phyloP scores from a whole-genome alignment of 1,140 invertebrate genomes.

The Samia ricini region DNA sequence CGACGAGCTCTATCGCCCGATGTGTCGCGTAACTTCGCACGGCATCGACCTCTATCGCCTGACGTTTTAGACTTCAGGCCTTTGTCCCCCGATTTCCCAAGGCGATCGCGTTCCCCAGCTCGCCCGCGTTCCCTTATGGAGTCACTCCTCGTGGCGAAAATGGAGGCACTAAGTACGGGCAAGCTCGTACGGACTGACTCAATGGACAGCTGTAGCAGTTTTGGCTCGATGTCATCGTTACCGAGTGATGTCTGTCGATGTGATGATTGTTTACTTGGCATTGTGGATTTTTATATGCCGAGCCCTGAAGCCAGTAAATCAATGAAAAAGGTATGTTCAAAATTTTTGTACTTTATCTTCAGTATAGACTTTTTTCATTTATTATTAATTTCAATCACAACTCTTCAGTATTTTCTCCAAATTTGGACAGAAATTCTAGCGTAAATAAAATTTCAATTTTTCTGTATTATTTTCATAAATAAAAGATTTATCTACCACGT shows the following conservation, averaged over 20 bases:
- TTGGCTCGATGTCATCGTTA: conserved; percentile 82
- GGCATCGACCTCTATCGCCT: conserved; percentile 36
- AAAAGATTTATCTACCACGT: no score
- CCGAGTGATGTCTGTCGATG: conserved; percentile 87
- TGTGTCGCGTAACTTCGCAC: conserved; percentile 33
- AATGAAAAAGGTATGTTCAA: conserved; percentile 81
- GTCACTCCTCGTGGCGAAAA: conserved; percentile 86
- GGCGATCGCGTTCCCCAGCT: conserved; percentile 68
- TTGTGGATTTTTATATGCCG: conserved; percentile 85
- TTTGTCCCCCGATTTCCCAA: conserved; percentile 57
- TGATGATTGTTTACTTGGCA: conserved; percentile 90
- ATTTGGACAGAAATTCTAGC: no score
- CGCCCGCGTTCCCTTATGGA: conserved; percentile 86
- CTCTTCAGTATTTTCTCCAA: background rate
- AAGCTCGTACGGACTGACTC: conserved; percentile 85
- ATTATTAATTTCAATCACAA: background rate
- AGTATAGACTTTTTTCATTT: no score
- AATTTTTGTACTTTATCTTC: background rate
- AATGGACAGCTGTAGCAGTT: conserved; percentile 86
- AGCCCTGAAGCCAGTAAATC: conserved; percentile 77
- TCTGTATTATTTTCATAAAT: no score
- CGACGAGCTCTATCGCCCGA: conserved; percentile 31
- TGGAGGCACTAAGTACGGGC: conserved; percentile 79
- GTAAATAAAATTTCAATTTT: no score
- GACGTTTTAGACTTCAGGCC: conserved; percentile 30